phyloP scores from a whole-genome alignment of 2,113 vertebrate species.

The Oreochromis spilurus region DNA sequence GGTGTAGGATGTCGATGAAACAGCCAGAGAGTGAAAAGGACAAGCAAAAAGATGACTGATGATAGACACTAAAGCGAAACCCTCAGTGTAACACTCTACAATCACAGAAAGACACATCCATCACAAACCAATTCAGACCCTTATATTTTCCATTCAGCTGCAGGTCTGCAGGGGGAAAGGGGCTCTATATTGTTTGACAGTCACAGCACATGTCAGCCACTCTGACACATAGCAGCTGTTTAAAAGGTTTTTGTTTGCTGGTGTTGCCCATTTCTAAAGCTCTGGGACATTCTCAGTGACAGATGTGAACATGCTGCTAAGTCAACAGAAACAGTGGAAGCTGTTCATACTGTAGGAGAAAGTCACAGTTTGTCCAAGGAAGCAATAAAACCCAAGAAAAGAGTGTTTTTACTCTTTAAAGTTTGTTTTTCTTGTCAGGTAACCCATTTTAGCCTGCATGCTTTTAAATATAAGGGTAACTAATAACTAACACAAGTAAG shows the following conservation, averaged over 20 bases:
- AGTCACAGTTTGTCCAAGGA: not conserved
- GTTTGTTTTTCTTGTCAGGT: not conserved
- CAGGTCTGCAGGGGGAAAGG: not conserved
- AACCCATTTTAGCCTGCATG: not conserved
- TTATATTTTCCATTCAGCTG: not conserved
- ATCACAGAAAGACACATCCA: not conserved
- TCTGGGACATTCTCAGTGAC: not conserved
- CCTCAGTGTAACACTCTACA: not conserved
- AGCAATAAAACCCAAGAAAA: not conserved
- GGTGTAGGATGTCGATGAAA: not conserved
- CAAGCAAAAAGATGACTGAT: not conserved
- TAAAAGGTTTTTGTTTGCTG: constrained; percentile 48
- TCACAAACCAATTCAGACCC: not conserved
- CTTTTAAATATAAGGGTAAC: not conserved
- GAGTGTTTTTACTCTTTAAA: not conserved
- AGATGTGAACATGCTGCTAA: constrained; percentile 13
- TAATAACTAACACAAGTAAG: not conserved
- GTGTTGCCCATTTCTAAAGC: constrained; percentile 12
- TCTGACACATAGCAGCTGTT: constrained; percentile 51
- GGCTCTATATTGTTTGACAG: constrained; percentile 30
- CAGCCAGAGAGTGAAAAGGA: not conserved
- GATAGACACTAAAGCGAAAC: not conserved
- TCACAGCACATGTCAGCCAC: constrained; percentile 21
- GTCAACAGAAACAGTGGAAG: not conserved
- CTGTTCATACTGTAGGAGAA: not conserved